Base-by-base conservation (phyloP, 2,888 invertebrate genomes). In the Agrochola litura region DNA sequence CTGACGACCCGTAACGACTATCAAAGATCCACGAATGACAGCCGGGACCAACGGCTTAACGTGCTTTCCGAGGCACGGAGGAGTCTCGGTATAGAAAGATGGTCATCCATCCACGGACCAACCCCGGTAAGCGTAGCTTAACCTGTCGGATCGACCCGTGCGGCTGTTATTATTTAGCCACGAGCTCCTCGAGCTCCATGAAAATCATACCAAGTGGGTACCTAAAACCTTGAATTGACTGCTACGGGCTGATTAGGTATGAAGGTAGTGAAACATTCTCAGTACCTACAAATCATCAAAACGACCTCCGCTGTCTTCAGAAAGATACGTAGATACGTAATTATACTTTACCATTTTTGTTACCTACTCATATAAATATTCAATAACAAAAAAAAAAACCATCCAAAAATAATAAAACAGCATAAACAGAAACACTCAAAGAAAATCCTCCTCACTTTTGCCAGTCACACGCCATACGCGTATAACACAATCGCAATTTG, bases 401-500 rank as follows among this genome's bases (percentile, higher is more conserved):
- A 37, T 37, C 43, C 43, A 43, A 43, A 43, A 12, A 43, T 43
- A 43, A 43, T 43, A 43, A 43, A 43, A 43, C 30, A 43, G 58
- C 3, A 63, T 25, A 69, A 69, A 83, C 56, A 72, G 30, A 79
- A 58, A 69, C 66, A 75, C 37, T 75, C 22, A 60, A 71, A 81
- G n/a, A 25, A 84, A 85, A 70, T 54, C 66, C 74, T 30, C n/a
- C 12, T 22, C 67, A 69, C 56, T 84, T 70, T 84, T 66, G 14
- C 46, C 49, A 83, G 68, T 56, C 64, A 69, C 76, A 74, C 73
- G 68, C 75, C 78, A 79, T 83, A 73, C 86, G 80, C 66, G 76
- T 83, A 85, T 63, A 86, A 89, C 86, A 92, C 92, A 93, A 93
- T 93, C 89, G 92, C 91, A 93, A 93, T 93, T 93, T 89, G 81